A percentile compares a stretch with the other conserved stretches of the same genome.
Conservation (phyloP, 1,140 invertebrate genomes). For the Harpegnathos saltator region DNA sequence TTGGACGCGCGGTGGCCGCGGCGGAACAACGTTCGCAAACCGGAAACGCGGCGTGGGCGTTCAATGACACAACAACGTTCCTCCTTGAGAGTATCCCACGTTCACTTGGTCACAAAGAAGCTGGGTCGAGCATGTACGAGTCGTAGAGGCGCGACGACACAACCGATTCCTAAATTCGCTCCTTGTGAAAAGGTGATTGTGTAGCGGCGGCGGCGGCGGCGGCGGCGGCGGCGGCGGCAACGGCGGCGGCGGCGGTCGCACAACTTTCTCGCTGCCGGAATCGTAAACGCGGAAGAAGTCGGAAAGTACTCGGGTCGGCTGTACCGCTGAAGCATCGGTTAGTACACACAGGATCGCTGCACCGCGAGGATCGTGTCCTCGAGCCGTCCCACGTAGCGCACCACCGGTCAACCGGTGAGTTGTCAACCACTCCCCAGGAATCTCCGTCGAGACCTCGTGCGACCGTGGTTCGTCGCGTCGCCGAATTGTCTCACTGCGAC, state of each 20-base stretch:
- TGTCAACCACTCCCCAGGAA: neutral
- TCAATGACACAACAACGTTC: too few relatives aligned
- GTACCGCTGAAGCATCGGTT: slow-evolving; percentile 41
- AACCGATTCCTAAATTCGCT: slow-evolving; percentile 40
- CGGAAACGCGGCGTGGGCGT: too few relatives aligned
- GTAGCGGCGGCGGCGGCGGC: neutral
- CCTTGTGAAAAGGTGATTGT: slow-evolving; percentile 60
- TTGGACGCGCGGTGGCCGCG: too few relatives aligned
- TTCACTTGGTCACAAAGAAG: too few relatives aligned
- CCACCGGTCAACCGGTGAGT: slow-evolving; percentile 1
- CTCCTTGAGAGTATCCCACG: too few relatives aligned
- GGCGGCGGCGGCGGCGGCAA: slow-evolving; percentile 31
- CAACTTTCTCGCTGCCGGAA: slow-evolving; percentile 73
- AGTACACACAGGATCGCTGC: slow-evolving; percentile 58
- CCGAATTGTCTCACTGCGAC: too few relatives aligned
- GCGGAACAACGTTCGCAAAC: too few relatives aligned
- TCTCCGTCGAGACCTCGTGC: neutral
- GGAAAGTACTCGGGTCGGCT: slow-evolving; percentile 47
- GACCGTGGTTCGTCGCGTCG: too few relatives aligned
- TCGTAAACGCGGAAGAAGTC: slow-evolving; percentile 68
- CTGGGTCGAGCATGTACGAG: too few relatives aligned
- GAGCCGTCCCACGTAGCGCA: too few relatives aligned
- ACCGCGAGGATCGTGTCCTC: slow-evolving; percentile 49
- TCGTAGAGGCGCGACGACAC: neutral
- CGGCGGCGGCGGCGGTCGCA: slow-evolving; percentile 30